These are phyloP conservation scores for Hydroisotoma schaefferi DNA, from an alignment of 2,888 invertebrate species.

Conservation along the genomic window DNA sequence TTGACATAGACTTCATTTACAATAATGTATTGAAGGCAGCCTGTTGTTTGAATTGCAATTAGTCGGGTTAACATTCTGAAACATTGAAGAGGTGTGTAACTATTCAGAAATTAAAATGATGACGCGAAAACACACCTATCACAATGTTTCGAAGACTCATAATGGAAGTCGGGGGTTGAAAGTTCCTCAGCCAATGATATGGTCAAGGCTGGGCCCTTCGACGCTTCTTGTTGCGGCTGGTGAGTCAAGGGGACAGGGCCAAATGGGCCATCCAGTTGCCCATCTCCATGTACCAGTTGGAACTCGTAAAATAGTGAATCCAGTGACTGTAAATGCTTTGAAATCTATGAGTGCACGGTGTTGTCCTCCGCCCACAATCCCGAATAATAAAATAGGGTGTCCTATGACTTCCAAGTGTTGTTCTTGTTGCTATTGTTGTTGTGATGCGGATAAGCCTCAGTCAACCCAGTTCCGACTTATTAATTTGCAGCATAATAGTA, in stretches of 20 bases:
- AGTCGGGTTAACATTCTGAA: too few relatives aligned
- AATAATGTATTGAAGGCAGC: too few relatives aligned
- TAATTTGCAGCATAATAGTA: neutral
- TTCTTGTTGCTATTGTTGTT: slow-evolving; percentile 46
- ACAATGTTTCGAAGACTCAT: neutral
- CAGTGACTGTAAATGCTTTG: slow-evolving; percentile 47
- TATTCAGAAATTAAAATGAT: slow-evolving; percentile 4
- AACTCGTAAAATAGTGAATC: slow-evolving; percentile 46
- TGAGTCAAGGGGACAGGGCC: slow-evolving; percentile 4
- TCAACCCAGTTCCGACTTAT: slow-evolving; percentile 8
- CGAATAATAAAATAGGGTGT: slow-evolving; percentile 14
- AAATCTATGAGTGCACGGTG: slow-evolving; percentile 29
- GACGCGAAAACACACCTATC: slow-evolving; percentile 7
- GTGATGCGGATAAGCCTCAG: slow-evolving; percentile 23
- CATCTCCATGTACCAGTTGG: slow-evolving; percentile 22
- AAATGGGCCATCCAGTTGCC: slow-evolving; percentile 10
- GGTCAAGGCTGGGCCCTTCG: slow-evolving; percentile 14
- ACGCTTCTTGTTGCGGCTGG: slow-evolving; percentile 24
- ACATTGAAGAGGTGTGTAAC: too few relatives aligned
- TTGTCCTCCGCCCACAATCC: slow-evolving; percentile 26
- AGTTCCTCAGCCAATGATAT: slow-evolving; percentile 1
- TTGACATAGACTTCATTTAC: too few relatives aligned
- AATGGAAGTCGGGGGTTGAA: slow-evolving; percentile 8
- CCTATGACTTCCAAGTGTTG: slow-evolving; percentile 34
- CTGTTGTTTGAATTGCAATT: too few relatives aligned